These are phyloP conservation scores for Nothobranchius kuhntae DNA, from an alignment of 2,113 vertebrate genomes.

Conservation along the genomic window DNA sequence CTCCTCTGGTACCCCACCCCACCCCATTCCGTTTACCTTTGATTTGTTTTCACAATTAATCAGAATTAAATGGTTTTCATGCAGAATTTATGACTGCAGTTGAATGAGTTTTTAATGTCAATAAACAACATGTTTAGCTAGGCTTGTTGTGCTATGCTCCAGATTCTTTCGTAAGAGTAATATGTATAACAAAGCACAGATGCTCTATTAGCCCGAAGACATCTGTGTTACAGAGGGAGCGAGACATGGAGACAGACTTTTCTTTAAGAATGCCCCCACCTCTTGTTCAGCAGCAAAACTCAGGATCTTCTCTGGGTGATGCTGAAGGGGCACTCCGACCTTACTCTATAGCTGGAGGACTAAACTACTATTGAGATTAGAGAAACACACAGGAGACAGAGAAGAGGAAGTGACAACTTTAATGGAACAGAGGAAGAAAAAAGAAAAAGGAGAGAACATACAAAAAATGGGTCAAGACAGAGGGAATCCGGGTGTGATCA, in stretches of 20 bases:
- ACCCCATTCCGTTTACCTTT: slow-evolving; percentile 54
- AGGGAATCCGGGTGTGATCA: slow-evolving; percentile 35
- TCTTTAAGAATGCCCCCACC: slow-evolving; percentile 49
- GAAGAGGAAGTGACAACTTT: slow-evolving; percentile 19
- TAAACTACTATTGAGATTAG: slow-evolving; percentile 35
- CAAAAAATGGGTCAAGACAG: not conserved
- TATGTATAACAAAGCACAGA: slow-evolving; percentile 75
- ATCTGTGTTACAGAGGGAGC: slow-evolving; percentile 58
- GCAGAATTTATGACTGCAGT: slow-evolving; percentile 45
- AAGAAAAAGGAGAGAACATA: too few relatives aligned
- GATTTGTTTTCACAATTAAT: slow-evolving; percentile 63
- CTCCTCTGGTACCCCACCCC: slow-evolving; percentile 17
- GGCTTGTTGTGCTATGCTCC: slow-evolving; percentile 68
- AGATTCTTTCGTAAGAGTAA: slow-evolving; percentile 72
- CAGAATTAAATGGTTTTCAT: slow-evolving; percentile 42
- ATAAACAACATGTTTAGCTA: slow-evolving; percentile 73
- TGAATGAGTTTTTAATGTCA: slow-evolving; percentile 67
- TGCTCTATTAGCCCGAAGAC: slow-evolving; percentile 71
- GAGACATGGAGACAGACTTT: slow-evolving; percentile 30
- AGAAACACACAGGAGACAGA: slow-evolving; percentile 45
- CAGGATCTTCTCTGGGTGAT: slow-evolving; percentile 14
- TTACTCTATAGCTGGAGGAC: slow-evolving; percentile 30
- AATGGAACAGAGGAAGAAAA: too few relatives aligned
- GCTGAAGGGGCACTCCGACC: slow-evolving; percentile 30
- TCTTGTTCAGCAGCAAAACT: slow-evolving; percentile 31